These are phyloP conservation scores for Hyles lineata DNA, from an alignment of 2,888 invertebrate species.

Conservation along the genomic window DNA sequence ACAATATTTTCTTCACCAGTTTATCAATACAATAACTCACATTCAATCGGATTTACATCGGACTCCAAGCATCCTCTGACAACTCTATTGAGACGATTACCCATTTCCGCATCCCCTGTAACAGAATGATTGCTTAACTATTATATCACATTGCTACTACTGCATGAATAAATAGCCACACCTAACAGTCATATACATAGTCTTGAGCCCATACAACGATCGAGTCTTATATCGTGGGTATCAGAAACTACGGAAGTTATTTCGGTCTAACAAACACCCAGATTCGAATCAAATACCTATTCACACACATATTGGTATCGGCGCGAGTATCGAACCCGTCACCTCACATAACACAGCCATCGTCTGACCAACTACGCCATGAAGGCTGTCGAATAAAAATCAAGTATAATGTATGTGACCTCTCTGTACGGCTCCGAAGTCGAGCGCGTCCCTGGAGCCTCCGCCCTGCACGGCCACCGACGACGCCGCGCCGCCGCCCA, in stretches of 20 bases:
- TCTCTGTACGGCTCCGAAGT: conserved; percentile 98
- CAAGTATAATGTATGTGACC: conserved; percentile 61
- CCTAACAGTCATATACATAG: too few relatives aligned
- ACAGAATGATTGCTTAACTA: conserved; percentile 41
- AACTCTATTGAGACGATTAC: conserved; percentile 97
- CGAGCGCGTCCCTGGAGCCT: conserved; percentile 89
- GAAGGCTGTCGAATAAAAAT: neutral
- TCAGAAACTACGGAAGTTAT: too few relatives aligned
- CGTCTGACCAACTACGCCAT: too few relatives aligned
- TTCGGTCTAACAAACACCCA: too few relatives aligned
- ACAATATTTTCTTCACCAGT: neutral
- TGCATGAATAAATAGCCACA: neutral
- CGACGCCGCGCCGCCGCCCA: conserved; percentile 99
- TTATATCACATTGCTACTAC: neutral
- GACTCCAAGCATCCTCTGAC: conserved; percentile 96
- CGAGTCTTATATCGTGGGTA: too few relatives aligned
- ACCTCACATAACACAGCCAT: too few relatives aligned
- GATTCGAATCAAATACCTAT: too few relatives aligned
- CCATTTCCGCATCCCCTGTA: conserved; percentile 98
- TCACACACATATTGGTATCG: too few relatives aligned
- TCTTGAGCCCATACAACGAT: too few relatives aligned
- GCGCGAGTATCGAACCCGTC: too few relatives aligned
- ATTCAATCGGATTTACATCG: conserved; percentile 92
- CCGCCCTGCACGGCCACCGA: conserved; percentile 96
- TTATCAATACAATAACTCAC: conserved; percentile 52